Base-by-base conservation (phyloP, 2,797 vertebrate genomes). In the Bovichtus diacanthus region DNA sequence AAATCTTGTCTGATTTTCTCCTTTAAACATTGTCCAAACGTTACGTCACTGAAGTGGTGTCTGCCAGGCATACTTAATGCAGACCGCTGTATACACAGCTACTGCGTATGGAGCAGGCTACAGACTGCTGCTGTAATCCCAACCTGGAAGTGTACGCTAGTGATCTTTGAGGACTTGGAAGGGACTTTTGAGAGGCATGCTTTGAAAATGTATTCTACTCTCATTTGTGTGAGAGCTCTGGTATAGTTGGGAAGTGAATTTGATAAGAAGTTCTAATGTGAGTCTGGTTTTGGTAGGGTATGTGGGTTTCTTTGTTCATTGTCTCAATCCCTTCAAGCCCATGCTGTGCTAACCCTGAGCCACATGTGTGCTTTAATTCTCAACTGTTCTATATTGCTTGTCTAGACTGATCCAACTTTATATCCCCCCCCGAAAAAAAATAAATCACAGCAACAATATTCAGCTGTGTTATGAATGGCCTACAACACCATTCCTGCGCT, bases 401-500 rank as follows among this genome's bases (percentile, higher is more conserved):
- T 65, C 56, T 58, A n/a, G 60, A 82, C 76, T 50, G 43, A 83
- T 86, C 68, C 64, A 73, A 36, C 63, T 55, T 36, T 49, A n/a
- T n/a, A n/a, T n/a, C n/a, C n/a, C n/a, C 29, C 18, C 19, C 39
- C 49, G 10, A 41, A 46, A 51, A 61, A 62, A n/a, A n/a, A n/a
- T n/a, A 84, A 78, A 67, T 64, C 61, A 63, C 39, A 70, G 44
- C 58, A 55, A 67, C 76, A 36, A 21, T 81, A 60, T 70, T 73
- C 63, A 74, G 49, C 74, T 80, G 64, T 89, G 85, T 90, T 91
- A 86, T 85, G 69, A 85, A 82, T 87, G 87, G 88, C 86, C 64
- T 67, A 11, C 60, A 83, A 74, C 81, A 61, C 63, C 78, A 74
- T 88, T 90, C 80, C 80, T 82, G 43, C 23, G 0, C 75, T 43